Conservation (phyloP, 2,888 invertebrate genomes). For the Archaeoteleia sp. region DNA sequence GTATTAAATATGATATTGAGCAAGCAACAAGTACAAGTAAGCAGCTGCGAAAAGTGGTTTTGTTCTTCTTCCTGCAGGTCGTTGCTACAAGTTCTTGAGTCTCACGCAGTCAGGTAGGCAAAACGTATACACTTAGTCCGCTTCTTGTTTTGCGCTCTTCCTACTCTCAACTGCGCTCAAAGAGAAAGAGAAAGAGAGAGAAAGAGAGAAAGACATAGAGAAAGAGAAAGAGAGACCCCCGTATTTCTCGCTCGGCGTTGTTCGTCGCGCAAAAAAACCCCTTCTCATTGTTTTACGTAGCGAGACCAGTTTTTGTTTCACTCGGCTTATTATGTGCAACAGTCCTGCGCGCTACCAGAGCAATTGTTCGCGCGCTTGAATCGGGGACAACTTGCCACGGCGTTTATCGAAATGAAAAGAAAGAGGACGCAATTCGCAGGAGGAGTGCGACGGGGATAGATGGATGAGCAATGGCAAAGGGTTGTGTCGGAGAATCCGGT, state of each 20-base stretch:
- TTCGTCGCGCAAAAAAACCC: constrained; percentile 42
- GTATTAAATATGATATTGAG: no score
- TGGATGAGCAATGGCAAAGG: constrained; percentile 54
- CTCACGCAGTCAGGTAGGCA: constrained; percentile 63
- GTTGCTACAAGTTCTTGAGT: constrained; percentile 69
- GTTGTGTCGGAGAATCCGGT: constrained; percentile 65
- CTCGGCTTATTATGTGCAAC: constrained; percentile 71
- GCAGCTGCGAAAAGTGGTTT: constrained; percentile 60
- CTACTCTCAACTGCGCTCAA: constrained; percentile 9
- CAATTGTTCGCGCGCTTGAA: constrained; percentile 51
- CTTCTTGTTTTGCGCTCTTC: constrained; percentile 44
- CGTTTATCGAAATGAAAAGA: constrained; percentile 35
- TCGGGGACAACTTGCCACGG: constrained; percentile 35
- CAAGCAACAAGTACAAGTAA: constrained; percentile 43
- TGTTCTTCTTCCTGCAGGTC: constrained; percentile 61
- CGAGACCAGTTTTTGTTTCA: constrained; percentile 73
- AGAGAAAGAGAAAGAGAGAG: no score
- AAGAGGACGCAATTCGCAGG: constrained; percentile 18
- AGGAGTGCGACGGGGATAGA: constrained; percentile 16
- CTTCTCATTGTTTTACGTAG: constrained; percentile 70
- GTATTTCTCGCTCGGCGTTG: constrained; percentile 36
- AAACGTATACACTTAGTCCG: constrained; percentile 44
- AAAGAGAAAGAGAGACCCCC: no score
- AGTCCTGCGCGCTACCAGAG: constrained; percentile 55
- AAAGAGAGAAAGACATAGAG: no score